Evolutionary conservation across 2,888 invertebrate genomes (phyloP).

Genomic region (Neria commutata): DNA sequence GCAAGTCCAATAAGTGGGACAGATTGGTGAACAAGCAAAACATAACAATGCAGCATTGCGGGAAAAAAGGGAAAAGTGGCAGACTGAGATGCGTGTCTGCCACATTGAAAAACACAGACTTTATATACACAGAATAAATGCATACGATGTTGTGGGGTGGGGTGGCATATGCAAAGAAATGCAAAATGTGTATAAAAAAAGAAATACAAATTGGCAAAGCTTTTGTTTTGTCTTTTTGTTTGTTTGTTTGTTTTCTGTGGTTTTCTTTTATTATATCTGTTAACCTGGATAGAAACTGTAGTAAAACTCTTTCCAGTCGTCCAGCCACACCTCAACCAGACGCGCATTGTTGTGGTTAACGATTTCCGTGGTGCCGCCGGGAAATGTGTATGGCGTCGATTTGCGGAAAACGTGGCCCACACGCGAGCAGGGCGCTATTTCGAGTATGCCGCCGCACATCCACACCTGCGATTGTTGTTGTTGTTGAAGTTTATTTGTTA

Average conservation of each 20-base stretch:
- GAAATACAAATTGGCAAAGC: not conserved
- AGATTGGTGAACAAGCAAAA: not conserved
- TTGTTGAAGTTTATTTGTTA: not conserved
- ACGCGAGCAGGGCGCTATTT: conserved; percentile 93
- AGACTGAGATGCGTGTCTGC: too few species aligned
- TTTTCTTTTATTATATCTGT: conserved; percentile 22
- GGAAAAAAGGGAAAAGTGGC: not conserved
- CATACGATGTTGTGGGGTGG: too few species aligned
- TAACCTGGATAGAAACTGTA: conserved; percentile 98
- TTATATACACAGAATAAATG: too few species aligned
- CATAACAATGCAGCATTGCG: not conserved
- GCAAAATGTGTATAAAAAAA: not conserved
- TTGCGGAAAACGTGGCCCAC: conserved; percentile 98
- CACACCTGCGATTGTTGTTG: conserved; percentile 80
- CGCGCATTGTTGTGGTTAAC: conserved; percentile 99
- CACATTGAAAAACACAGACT: too few species aligned
- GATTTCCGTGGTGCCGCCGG: conserved; percentile 94
- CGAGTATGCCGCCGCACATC: conserved; percentile 96
- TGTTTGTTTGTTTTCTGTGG: conserved; percentile 17
- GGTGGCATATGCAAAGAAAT: too few species aligned
- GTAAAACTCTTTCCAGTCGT: conserved; percentile 99
- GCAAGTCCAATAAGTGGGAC: not conserved
- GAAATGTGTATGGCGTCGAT: conserved; percentile 97
- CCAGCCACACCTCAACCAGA: conserved; percentile 98
- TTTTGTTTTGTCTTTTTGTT: conserved; percentile 22